These are phyloP conservation scores for Beroe ovata DNA, from an alignment of 37 sponge, comb jelly and placozoan genomes.

Conservation along the genomic window DNA sequence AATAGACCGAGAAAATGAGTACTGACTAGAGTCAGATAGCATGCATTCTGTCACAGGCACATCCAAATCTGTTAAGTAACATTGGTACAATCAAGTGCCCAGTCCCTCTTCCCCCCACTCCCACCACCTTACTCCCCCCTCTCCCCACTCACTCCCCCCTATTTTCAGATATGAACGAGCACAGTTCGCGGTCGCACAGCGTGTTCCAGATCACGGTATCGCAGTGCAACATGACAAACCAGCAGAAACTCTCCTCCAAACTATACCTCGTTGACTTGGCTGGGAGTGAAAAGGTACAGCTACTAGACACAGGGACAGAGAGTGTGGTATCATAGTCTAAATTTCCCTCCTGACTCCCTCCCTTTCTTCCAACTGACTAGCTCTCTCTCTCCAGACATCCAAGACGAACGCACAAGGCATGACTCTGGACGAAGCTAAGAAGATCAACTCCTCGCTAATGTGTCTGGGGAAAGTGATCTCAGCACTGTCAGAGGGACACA, in stretches of 20 bases:
- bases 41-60: no score
- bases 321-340: no score
- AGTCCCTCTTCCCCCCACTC: no score
- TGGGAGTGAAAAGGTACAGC: conserved; percentile 97
- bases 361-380: neutral
- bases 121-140: neutral
- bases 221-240: conserved; percentile 86
- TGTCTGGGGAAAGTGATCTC: conserved; percentile 95
- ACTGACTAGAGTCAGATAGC: no score
- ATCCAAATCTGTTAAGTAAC: no score
- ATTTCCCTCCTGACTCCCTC: neutral
- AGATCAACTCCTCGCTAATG: conserved; percentile 90
- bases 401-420: conserved; percentile 95
- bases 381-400: conserved; percentile 69
- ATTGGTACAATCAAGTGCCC: no score
- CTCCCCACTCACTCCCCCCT: neutral
- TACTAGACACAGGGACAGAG: no score
- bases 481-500: conserved; percentile 82
- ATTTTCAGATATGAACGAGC: conserved; percentile 95
- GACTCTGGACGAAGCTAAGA: conserved; percentile 96
- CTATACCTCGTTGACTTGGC: conserved; percentile 98
- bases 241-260: conserved; percentile 82
- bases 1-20: no score
- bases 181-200: conserved; percentile 95
- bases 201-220: conserved; percentile 85